Evolutionary conservation across 1,140 invertebrate species (phyloP), one percentile per base, ranked within the genome.

Genomic region (Drosophila ogumai): DNA sequence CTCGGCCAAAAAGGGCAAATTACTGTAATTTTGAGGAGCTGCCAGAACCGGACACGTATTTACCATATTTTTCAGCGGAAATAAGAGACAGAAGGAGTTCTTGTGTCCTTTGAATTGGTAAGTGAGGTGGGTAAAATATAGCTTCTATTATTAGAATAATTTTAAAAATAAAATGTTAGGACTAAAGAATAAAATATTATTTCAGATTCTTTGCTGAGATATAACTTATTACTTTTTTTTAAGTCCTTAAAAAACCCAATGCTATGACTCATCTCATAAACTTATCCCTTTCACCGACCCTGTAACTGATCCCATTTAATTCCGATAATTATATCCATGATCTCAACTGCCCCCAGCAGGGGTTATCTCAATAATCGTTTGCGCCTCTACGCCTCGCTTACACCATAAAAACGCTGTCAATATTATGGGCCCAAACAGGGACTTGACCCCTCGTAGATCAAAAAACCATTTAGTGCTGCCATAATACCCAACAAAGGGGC

Each of bases 1-100:
- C 72, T 75, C 56, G 76, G 84, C 60, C 76, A 81, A 66, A 78
- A 75, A 9, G 63, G 66, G 66, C 64, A 90, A 90, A 90, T 90
- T 79, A 90, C 85, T 58, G 75, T 90, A 81, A 90, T 90, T 90
- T 90, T 52, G 25, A 55, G 19, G 15, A 56, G 34, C 74, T 59
- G 59, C 28, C 56, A 68, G 59, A 64, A 43, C 52, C 44, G 61
- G 43, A 57, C 43, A 50, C 41, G 57, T 61, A 67, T 60, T 67
- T 73, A 52, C 52, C 31, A 67, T 67, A 25, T 57, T 54, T 68
- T 71, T 36, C 44, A 74, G 75, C 79, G 82, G 79, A 86, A 67
- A 72, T 87, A 75, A 32, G 22, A 56, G 36, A 17, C 50, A 56
- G 52, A 75, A 46, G 9, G 36, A 47, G 63, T 13, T 32, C 9